Evolutionary conservation across 2,113 vertebrate genomes (phyloP), one percentile per base, ranked within the genome.

Genomic region (Ctenodactylus gundi): DNA sequence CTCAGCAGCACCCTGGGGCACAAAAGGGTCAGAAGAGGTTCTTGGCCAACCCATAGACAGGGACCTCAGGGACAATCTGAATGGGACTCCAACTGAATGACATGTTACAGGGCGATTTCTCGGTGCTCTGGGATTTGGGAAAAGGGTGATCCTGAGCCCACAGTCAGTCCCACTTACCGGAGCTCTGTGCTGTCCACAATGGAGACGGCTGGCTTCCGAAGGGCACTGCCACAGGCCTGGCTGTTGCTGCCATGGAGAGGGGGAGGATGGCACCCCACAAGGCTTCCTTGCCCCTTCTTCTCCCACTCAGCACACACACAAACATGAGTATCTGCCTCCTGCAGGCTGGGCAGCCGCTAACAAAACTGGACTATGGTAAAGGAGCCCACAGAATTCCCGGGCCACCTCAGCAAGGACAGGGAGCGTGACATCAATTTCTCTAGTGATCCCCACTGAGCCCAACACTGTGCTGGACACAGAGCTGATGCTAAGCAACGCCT

Each of bases 111-210:
- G 70, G 49, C 9, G 81, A 51, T 77, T 49, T 62, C 55, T 72
- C 31, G 46, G 67, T 6, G 5, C 23, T 51, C 36, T 49, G 51
- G 57, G 55, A 72, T 76, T 44, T 81, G 64, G 29, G 53, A n/a
- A 67, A 46, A 81, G 58, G 51, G 72, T 64, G 64, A 73, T n/a
- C 41, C 65, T 41, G 82, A 41, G 23, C 39, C 55, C 64, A 23
- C 0, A 34, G 31, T 64, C 27, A 51, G 67, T 25, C 62, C 78
- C 64, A 80, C 96, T 98, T 97, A 99, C 99, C 99, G 98, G 98
- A 99, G 99, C 95, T 99, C 99, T 0, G 99, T 99, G 99, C 99
- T 99, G 96, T 99, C 99, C 0, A 99, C 99, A 5, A 99, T 98
- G 18, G 99, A 99, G 97, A 99, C 99, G 91, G 99, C 99, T 0